Conservation (phyloP, 2,113 vertebrate genomes). For the Electrona antarctica region DNA sequence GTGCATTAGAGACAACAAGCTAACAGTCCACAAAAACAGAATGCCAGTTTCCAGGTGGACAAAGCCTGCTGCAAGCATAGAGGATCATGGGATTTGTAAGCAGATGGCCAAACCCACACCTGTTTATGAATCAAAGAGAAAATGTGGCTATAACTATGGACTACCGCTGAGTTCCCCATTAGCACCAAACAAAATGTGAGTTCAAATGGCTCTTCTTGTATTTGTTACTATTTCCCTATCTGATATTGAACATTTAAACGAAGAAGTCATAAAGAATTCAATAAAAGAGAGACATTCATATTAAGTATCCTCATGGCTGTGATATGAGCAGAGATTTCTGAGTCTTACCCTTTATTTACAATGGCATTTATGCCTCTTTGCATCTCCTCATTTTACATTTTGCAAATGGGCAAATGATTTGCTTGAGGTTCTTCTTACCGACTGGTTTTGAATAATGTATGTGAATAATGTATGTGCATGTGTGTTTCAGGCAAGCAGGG, state of each 20-base stretch:
- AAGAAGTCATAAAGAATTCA: not conserved
- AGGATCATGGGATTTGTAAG: not conserved
- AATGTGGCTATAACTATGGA: constrained; percentile 87
- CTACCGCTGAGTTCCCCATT: constrained; percentile 78
- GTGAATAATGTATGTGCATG: constrained; percentile 10
- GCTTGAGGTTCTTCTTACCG: not conserved
- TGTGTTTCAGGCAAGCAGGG: constrained; percentile 64
- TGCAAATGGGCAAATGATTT: not conserved
- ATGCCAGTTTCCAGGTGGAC: constrained; percentile 16
- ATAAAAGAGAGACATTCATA: no score
- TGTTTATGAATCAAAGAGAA: constrained; percentile 79
- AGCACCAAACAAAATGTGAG: constrained; percentile 55
- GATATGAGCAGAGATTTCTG: not conserved
- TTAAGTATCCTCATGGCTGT: not conserved
- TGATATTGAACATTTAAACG: not conserved
- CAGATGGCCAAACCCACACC: constrained; percentile 20
- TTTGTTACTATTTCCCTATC: not conserved
- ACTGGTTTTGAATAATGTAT: not conserved
- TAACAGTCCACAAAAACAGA: constrained; percentile 15
- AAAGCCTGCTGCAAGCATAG: not conserved
- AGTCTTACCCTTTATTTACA: not conserved
- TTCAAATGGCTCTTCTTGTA: constrained; percentile 12
- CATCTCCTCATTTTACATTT: not conserved
- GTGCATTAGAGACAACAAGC: constrained; percentile 22
- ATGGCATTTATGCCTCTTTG: not conserved